These are phyloP conservation scores for Drosophila novamexicana DNA, from an alignment of 1,140 invertebrate genomes.

Conservation along the genomic window DNA sequence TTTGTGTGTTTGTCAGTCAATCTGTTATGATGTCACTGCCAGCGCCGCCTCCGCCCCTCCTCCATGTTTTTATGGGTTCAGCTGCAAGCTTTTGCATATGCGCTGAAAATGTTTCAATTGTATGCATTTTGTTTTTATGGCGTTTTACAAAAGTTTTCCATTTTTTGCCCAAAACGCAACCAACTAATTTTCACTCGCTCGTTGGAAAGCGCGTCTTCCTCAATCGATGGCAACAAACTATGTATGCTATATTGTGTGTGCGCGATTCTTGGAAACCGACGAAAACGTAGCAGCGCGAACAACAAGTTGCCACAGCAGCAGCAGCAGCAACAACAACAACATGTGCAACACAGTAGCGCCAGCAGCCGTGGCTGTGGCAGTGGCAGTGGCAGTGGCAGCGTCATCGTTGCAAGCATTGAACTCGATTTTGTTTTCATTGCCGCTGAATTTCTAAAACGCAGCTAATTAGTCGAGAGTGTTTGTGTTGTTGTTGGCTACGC, in stretches of 20 bases:
- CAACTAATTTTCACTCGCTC: slow-evolving; percentile 64
- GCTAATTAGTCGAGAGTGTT: slow-evolving; percentile 83
- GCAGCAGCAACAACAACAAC: slow-evolving; percentile 26
- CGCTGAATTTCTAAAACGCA: slow-evolving; percentile 83
- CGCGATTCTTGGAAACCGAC: slow-evolving; percentile 71
- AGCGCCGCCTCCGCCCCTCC: slow-evolving; percentile 3
- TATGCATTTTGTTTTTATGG: background rate
- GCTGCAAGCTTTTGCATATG: slow-evolving; percentile 10
- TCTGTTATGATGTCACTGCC: slow-evolving; percentile 67
- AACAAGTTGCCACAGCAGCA: slow-evolving; percentile 32
- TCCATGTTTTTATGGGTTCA: background rate
- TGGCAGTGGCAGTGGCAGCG: slow-evolving; percentile 44
- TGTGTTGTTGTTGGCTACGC: slow-evolving; percentile 55
- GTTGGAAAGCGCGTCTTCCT: slow-evolving; percentile 56
- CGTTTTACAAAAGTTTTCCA: slow-evolving; percentile 44
- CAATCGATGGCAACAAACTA: slow-evolving; percentile 43
- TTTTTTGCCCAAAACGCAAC: slow-evolving; percentile 54
- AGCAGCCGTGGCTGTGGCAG: slow-evolving; percentile 9
- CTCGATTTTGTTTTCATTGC: slow-evolving; percentile 83
- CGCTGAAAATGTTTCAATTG: background rate
- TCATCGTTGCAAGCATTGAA: slow-evolving; percentile 79
- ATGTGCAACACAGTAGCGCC: slow-evolving; percentile 36
- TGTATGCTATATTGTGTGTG: slow-evolving; percentile 48
- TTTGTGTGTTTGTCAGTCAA: slow-evolving; percentile 60
- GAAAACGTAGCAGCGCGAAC: slow-evolving; percentile 27